A percentile compares a stretch with the other conserved stretches of the same genome.
Conservation (phyloP, 2,113 vertebrate species). For the Corythoichthys intestinalis region DNA sequence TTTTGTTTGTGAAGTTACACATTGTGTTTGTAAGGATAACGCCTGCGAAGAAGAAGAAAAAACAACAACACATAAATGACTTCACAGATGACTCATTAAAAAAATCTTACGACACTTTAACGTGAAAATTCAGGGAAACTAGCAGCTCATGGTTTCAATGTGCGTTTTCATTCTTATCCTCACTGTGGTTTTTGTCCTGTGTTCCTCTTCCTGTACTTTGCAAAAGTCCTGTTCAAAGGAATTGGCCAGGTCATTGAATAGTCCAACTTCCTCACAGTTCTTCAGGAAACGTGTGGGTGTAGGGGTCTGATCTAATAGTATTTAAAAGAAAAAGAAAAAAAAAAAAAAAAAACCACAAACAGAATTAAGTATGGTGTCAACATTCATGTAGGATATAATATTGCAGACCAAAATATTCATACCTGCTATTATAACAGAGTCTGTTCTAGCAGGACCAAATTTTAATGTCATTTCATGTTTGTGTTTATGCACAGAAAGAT, state of each 20-base stretch:
- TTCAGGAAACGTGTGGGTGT: conserved; percentile 97
- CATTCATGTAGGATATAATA: not conserved
- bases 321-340: not conserved
- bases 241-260: conserved; percentile 92
- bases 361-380: not conserved
- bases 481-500: conserved; percentile 97
- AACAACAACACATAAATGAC: not conserved
- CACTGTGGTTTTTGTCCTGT: conserved; percentile 72
- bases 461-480: conserved; percentile 99
- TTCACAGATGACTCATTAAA: not conserved
- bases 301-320: conserved; percentile 87
- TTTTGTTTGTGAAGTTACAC: conserved; percentile 74
- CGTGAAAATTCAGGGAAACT: not conserved
- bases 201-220: conserved; percentile 90
- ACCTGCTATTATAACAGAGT: conserved; percentile 98
- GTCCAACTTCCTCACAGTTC: conserved; percentile 96
- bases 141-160: not conserved
- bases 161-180: conserved; percentile 24
- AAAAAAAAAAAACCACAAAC: conserved; percentile 1
- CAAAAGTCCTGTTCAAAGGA: conserved; percentile 97
- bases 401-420: conserved; percentile 11
- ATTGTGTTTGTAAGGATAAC: conserved; percentile 20
- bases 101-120: not conserved
- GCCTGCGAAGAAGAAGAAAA: conserved; percentile 14
- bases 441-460: conserved; percentile 94